Evolutionary conservation across 2,113 vertebrate genomes (phyloP), one percentile per base, ranked within the genome.

Genomic region (Andinoacara biseriatus): DNA sequence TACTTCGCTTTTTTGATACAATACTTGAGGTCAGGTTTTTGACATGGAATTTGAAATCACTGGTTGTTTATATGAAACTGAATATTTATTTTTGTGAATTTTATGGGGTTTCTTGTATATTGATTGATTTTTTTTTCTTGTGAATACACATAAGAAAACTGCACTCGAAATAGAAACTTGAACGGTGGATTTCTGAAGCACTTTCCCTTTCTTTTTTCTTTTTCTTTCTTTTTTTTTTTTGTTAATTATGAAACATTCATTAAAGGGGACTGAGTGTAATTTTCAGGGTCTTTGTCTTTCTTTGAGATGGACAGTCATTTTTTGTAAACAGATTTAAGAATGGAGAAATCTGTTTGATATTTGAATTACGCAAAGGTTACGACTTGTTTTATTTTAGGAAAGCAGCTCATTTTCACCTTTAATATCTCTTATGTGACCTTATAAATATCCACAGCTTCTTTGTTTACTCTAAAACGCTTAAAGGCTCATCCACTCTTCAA

Each of bases 11-110:
- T 85, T 87, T 93, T 90, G 58, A 90, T 87, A 93, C 86, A 91
- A 94, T 95, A 95, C 95, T 96, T 96, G 95, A 95, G 94, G 93
- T 95, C 94, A 94, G 90, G 87, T 94, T 94, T 91, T 95, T 95
- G 92, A 95, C 95, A 88, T 84, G 90, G 81, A 89, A 81, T 94
- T 93, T 94, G 89, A 95, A 96, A 93, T 96, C 95, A 96, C 96
- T 96, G 95, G 95, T 94, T 94, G 93, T 95, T 94, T 94, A 93
- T 93, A 94, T 93, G 86, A 92, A 93, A 92, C 92, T 91, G 92
- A 95, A 94, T 96, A 96, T 96, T 96, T 96, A 96, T 96, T 96
- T 95, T 96, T 94, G 93, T 95, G 94, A 94, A 91, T 95, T 94
- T 91, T 92, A 83, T 82, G 81, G 59, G 65, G n/a, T 85, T 90